Percentiles rank a stretch among this genome's conserved stretches.
Evolutionary conservation across 2,888 invertebrate species (phyloP).

Genomic region (Antheraea assamensis): DNA sequence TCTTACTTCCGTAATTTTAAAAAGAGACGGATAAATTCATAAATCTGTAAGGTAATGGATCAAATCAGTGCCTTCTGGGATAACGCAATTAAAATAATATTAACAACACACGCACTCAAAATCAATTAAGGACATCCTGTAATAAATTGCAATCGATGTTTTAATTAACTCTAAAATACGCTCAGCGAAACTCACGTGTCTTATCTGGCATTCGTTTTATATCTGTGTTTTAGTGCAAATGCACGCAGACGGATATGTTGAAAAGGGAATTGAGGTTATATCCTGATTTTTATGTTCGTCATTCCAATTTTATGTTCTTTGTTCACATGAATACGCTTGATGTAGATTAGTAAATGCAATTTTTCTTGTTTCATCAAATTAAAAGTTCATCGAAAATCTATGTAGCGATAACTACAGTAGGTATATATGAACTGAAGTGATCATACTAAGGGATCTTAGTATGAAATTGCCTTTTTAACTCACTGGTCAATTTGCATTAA

Average conservation of each 20-base stretch:
- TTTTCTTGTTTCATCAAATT: too few species aligned
- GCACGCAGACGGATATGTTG: background rate
- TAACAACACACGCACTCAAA: conserved; percentile 19
- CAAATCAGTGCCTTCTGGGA: conserved; percentile 1
- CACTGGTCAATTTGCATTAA: too few species aligned
- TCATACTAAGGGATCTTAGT: too few species aligned
- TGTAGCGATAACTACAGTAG: too few species aligned
- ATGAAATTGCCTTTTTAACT: too few species aligned
- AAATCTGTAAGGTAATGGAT: conserved; percentile 17
- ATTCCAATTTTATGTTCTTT: background rate
- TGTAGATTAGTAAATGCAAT: background rate
- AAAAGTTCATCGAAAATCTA: too few species aligned
- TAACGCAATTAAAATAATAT: conserved; percentile 20
- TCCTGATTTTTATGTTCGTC: background rate
- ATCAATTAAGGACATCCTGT: conserved; percentile 24
- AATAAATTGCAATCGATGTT: conserved; percentile 21
- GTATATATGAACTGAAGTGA: too few species aligned
- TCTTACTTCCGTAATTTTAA: background rate
- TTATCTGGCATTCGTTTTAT: conserved; percentile 13
- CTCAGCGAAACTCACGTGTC: conserved; percentile 8
- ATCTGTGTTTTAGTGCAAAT: conserved; percentile 11
- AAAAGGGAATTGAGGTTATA: background rate
- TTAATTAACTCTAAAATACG: conserved; percentile 18
- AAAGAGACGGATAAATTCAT: conserved; percentile 3
- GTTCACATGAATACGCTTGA: background rate